Base-by-base conservation (phyloP, 2,888 invertebrate species). In the Coenonympha arcania region DNA sequence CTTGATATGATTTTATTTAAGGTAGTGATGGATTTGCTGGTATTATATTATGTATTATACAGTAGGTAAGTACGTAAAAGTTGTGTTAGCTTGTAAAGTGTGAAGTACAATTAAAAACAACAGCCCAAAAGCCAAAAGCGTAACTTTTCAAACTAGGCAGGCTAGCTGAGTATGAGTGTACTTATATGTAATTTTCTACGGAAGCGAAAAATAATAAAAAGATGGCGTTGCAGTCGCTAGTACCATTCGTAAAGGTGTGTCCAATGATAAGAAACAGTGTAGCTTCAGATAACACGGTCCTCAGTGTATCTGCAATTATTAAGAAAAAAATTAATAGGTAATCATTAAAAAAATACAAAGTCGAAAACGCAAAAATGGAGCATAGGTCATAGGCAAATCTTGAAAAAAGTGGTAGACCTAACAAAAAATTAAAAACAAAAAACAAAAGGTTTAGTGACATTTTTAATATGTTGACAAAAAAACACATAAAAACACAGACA, bases 221-320 rank as follows among this genome's bases (percentile, higher is more conserved):
- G 47, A 36, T 54, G 46, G 52, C 53, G 57, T 44, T 52, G 55
- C 59, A 50, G 39, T 55, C 54, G 50, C 49, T 59, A 56, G 55
- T 59, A 60, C 60, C 60, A 58, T 59, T 58, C 59, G 60, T 56
- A 55, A 55, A 49, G 48, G 49, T 50, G 58, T 61, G 61, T 58
- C 59, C 60, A 53, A 51, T 55, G 50, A 48, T 50, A 48, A 50
- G 55, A 57, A 53, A 56, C 52, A 57, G 58, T 59, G 61, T 58
- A 52, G 58, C 58, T 54, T 61, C 59, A 61, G 61, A 61, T 61
- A 59, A 59, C 61, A 61, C 59, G 59, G 61, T 61, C 61, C 61
- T 59, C 61, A 58, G 61, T 61, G 61, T 53, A 59, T 61, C 61
- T 61, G 61, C 50, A 61, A 60, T 60, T 59, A 58, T 60, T 60